phyloP scores from a whole-genome alignment of 2,797 vertebrate genomes.

The Rhinophrynus dorsalis region DNA sequence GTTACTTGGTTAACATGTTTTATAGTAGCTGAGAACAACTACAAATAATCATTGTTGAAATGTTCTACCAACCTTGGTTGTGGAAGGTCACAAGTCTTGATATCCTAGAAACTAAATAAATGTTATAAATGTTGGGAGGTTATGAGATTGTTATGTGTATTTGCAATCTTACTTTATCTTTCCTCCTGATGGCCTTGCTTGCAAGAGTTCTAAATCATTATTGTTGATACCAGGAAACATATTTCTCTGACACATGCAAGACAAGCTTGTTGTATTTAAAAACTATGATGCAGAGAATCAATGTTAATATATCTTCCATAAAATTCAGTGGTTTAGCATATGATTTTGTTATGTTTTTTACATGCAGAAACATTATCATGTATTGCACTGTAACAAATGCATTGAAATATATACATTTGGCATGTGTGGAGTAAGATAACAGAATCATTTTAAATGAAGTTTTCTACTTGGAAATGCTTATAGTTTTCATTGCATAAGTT shows the following conservation, averaged over 20 bases:
- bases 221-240: slow-evolving; percentile 18
- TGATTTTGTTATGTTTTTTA: no score
- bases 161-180: slow-evolving; percentile 38
- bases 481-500: no score
- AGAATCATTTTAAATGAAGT: no score
- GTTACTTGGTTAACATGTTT: slow-evolving; percentile 48
- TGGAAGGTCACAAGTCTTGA: slow-evolving; percentile 42
- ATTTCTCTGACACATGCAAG: slow-evolving; percentile 17
- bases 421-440: no score
- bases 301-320: not conserved
- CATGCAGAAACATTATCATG: no score
- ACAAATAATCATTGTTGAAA: slow-evolving; percentile 46
- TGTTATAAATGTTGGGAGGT: slow-evolving; percentile 36
- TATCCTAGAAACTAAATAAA: slow-evolving; percentile 38
- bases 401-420: no score
- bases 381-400: no score
- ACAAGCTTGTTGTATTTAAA: slow-evolving; percentile 5
- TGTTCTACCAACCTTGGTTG: slow-evolving; percentile 41
- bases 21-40: slow-evolving; percentile 39
- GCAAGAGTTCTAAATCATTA: slow-evolving; percentile 29
- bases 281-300: not conserved
- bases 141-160: slow-evolving; percentile 39
- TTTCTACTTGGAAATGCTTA: no score
- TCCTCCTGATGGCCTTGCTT: slow-evolving; percentile 19
- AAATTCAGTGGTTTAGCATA: not conserved